phyloP scores from a whole-genome alignment of 2,113 vertebrate species.

The Gadus chalcogrammus region DNA sequence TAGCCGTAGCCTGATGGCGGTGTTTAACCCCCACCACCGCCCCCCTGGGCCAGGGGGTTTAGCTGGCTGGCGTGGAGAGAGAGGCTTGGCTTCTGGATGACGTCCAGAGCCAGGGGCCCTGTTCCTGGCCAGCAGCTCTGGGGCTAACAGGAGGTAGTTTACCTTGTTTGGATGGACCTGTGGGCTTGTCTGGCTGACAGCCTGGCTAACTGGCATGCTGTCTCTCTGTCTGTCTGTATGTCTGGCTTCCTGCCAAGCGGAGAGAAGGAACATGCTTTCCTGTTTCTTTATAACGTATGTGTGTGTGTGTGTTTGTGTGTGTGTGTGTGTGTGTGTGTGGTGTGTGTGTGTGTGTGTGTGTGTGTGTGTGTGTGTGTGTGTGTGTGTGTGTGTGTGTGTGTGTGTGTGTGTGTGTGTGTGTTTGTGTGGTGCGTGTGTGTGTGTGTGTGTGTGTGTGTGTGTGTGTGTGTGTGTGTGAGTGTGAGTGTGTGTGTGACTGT shows the following conservation, averaged over 20 bases:
- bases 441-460: too few relatives aligned
- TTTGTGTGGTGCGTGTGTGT: too few relatives aligned
- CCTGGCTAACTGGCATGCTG: conserved; percentile 31
- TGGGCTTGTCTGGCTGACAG: too few relatives aligned
- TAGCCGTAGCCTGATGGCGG: conserved; percentile 33
- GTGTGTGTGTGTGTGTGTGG: not conserved
- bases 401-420: too few relatives aligned
- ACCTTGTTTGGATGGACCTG: conserved; percentile 56
- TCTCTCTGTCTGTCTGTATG: not conserved
- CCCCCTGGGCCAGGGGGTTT: conserved; percentile 43
- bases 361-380: too few relatives aligned
- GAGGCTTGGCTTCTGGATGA: conserved; percentile 47
- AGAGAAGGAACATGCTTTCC: conserved; percentile 8
- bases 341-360: not conserved
- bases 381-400: not conserved
- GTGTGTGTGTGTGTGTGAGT: not conserved
- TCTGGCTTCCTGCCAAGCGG: too few relatives aligned
- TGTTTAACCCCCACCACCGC: conserved; percentile 32
- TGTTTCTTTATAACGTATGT: conserved; percentile 19
- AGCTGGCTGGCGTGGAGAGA: conserved; percentile 42
- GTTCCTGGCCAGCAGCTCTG: conserved; percentile 23
- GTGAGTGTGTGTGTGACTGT: too few relatives aligned
- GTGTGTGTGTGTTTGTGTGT: conserved; percentile 8
- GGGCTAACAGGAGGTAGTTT: conserved; percentile 45
- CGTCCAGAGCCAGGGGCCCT: conserved; percentile 41